Conservation (phyloP, 1,140 invertebrate genomes). For the Neodiprion pinetum region DNA sequence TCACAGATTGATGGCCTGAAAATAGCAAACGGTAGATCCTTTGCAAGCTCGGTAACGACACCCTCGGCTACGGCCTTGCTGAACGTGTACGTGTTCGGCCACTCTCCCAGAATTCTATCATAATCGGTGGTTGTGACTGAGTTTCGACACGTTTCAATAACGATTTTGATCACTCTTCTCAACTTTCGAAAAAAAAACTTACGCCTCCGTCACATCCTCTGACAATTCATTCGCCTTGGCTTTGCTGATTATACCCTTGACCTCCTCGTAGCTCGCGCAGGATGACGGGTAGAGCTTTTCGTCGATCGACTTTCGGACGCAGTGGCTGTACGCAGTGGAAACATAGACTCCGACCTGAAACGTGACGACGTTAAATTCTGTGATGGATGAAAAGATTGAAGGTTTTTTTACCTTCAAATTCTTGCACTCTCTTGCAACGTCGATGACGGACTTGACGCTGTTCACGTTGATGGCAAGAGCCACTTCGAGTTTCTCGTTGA, state of each 20-base stretch:
- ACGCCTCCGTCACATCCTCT: neutral
- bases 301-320: constrained; percentile 8
- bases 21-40: constrained; percentile 66
- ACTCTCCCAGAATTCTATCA: constrained; percentile 51
- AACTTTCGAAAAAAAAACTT: neutral
- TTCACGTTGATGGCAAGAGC: constrained; percentile 72
- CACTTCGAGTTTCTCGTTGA: constrained; percentile 69
- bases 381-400: neutral
- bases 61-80: constrained; percentile 64
- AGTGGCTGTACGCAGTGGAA: constrained; percentile 61
- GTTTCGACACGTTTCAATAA: neutral
- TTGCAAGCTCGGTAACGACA: constrained; percentile 51
- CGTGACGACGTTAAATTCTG: neutral
- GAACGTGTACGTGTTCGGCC: constrained; percentile 66
- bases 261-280: constrained; percentile 8
- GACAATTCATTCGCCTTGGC: constrained; percentile 15
- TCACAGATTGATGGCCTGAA: constrained; percentile 69
- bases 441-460: constrained; percentile 66
- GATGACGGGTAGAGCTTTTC: constrained; percentile 25
- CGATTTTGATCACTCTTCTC: neutral
- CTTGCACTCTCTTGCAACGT: constrained; percentile 59
- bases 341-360: constrained; percentile 55
- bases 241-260: constrained; percentile 22
- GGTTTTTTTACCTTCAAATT: constrained; percentile 52
- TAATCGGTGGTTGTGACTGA: constrained; percentile 16